Conservation (phyloP, 2,888 invertebrate species). For the Lissocephala sabroskyi region DNA sequence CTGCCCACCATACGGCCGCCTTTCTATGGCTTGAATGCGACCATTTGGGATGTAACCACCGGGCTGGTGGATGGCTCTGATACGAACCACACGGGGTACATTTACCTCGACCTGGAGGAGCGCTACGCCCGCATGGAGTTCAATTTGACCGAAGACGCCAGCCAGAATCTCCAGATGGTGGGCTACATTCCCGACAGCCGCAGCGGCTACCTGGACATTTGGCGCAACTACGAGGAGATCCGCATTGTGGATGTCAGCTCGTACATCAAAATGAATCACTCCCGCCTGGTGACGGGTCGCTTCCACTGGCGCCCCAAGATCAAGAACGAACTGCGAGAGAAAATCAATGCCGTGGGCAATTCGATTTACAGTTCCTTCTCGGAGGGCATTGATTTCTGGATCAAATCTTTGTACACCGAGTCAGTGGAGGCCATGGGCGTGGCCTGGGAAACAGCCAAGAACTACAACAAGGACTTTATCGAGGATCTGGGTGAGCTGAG, state of each 20-base stretch:
- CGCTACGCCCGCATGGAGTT: slow-evolving; percentile 79
- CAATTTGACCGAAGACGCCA: slow-evolving; percentile 80
- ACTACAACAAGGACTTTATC: slow-evolving; percentile 79
- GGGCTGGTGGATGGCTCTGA: no score
- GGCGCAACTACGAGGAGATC: slow-evolving; percentile 88
- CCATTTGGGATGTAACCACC: slow-evolving; percentile 75
- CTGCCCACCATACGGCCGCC: slow-evolving; percentile 74
- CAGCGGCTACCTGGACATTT: slow-evolving; percentile 82
- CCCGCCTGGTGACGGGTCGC: slow-evolving; percentile 84
- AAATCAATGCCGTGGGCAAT: slow-evolving; percentile 71
- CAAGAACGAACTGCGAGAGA: slow-evolving; percentile 76
- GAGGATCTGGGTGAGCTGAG: slow-evolving; percentile 80
- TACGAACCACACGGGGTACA: slow-evolving; percentile 76
- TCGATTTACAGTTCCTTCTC: slow-evolving; percentile 74
- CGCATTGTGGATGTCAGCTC: slow-evolving; percentile 84
- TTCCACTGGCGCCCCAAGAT: slow-evolving; percentile 86
- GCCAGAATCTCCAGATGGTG: slow-evolving; percentile 80
- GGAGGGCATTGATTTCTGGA: slow-evolving; percentile 77
- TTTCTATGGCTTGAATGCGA: slow-evolving; percentile 76
- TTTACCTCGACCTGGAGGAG: slow-evolving; percentile 76
- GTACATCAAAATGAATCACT: slow-evolving; percentile 87
- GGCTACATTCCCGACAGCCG: slow-evolving; percentile 85
- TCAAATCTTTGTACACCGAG: slow-evolving; percentile 80
- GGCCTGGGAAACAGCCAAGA: slow-evolving; percentile 84
- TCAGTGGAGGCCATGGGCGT: slow-evolving; percentile 78